Conservation (phyloP, 2,888 invertebrate species). For the Apodemia duryi region DNA sequence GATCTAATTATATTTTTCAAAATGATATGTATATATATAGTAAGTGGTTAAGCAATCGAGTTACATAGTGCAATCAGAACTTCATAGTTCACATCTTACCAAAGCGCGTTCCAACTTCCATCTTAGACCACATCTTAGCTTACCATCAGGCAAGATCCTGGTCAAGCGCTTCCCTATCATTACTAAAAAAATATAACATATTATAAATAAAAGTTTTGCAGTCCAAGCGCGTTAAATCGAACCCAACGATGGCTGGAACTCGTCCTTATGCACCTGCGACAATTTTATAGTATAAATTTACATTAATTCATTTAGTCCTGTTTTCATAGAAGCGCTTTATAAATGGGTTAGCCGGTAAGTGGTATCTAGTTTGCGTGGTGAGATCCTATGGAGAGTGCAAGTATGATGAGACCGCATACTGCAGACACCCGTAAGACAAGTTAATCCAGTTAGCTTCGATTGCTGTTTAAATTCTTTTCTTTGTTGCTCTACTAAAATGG, state of each 20-base stretch:
- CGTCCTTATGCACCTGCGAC: conserved; percentile 76
- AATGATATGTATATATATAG: no score
- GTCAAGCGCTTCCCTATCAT: no score
- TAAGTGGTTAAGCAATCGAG: no score
- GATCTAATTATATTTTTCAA: no score
- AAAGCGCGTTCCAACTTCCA: no score
- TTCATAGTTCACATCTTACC: no score
- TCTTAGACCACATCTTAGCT: no score
- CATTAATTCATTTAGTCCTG: conserved; percentile 79
- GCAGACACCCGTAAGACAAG: conserved; percentile 20
- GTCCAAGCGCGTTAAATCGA: conserved; percentile 74
- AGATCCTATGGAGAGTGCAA: conserved; percentile 23
- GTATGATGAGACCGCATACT: conserved; percentile 27
- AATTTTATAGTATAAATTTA: conserved; percentile 79
- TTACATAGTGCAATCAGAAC: no score
- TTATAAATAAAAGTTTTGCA: conserved; percentile 71
- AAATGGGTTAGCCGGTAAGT: conserved; percentile 79
- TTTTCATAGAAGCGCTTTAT: conserved; percentile 63
- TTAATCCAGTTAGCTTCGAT: conserved; percentile 10
- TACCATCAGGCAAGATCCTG: no score
- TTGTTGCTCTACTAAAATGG: conserved; percentile 13
- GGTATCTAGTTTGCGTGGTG: conserved; percentile 58
- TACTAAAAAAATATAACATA: conserved; percentile 24
- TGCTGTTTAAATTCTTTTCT: conserved; percentile 1
- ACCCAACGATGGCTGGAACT: conserved; percentile 71